Base-by-base conservation (phyloP, 1,140 invertebrate genomes). In the Drosophila paulistorum region DNA sequence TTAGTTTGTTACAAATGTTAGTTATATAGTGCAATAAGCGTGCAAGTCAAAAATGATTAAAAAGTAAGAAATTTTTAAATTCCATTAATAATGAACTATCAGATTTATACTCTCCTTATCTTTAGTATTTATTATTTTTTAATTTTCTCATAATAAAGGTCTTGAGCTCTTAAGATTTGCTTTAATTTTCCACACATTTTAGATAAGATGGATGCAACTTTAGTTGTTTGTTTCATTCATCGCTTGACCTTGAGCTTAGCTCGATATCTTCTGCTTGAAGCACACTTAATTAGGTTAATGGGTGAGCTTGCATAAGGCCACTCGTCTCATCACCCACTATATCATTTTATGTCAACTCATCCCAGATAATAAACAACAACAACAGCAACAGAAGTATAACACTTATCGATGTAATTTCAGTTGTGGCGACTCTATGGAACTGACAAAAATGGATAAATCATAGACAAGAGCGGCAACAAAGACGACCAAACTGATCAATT, bases 401-500 rank as follows among this genome's bases (percentile, higher is more conserved):
- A 62, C 37, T 42, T 6, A 51, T 51, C 3, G 9, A 64, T 87
- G 23, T 86, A 69, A 57, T 91, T 91, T 71, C 74, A 91, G 86
- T 61, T 91, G 76, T 80, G 89, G 68, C 75, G 85, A 92, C 71
- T 81, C 86, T 48, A 77, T 90, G 58, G 78, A 91, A 74, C 61
- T 86, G 42, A 57, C 83, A 65, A 79, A 74, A 77, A 70, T 68
- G 65, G 79, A 89, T 59, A 89, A 83, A 62, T 73, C 77, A 68
- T 77, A 74, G 68, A 71, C 51, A 71, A 60, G 23, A 68, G 65
- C 30, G 57, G 17, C 51, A 48, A 48, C 63, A 57, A 65, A 51
- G 35, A 57, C 51, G 60, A 55, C 68, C 68, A 81, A 77, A 86
- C 74, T 65, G 60, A 70, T 80, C 66, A 75, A 77, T 84, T 72